Evolutionary conservation across 2,888 invertebrate genomes (phyloP), one percentile per base, ranked within the genome.

Genomic region (Spilosoma lubricipeda): DNA sequence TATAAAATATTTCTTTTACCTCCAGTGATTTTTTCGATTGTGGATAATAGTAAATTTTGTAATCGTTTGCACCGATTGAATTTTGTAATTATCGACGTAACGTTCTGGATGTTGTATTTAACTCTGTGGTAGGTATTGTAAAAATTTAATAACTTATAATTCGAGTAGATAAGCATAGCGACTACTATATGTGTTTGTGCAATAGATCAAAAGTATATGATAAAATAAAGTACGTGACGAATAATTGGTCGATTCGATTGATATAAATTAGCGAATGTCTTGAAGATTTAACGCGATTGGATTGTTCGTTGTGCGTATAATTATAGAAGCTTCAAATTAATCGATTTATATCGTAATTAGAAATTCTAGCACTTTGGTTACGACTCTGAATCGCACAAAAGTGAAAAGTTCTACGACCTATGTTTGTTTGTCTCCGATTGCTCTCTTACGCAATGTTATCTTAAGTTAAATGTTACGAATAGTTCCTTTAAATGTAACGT

Each of bases 91-190:
- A 95, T 92, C 91, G 92, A 93, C 91, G 90, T 95, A 92, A 92
- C 90, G 88, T 94, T 95, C 94, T 94, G 93, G 90, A 94, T 95
- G 95, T 95, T 92, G 94, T 95, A 94, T 94, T 94, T 94, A 94
- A 94, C 91, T 93, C 90, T 90, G 91, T 93, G 93, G 93, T 91
- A 87, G 90, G 89, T 93, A 93, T 92, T 95, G 94, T 95, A 95
- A 92, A 94, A 92, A 93, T 89, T 89, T 91, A 91, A 91, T 92
- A 91, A 94, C 89, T 91, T 92, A 92, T 91, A 92, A 93, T 92
- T 93, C 86, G 90, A 92, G 93, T 94, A 94, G 94, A 88, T 91
- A 91, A 93, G 90, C 87, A 90, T 94, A 94, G 94, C 86, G 89
- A 89, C 87, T 91, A 92, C 88, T 90, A 90, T 92, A 91, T 92